Evolutionary conservation across 2,113 vertebrate genomes (phyloP).

Genomic region (Tachuris rubrigastra): DNA sequence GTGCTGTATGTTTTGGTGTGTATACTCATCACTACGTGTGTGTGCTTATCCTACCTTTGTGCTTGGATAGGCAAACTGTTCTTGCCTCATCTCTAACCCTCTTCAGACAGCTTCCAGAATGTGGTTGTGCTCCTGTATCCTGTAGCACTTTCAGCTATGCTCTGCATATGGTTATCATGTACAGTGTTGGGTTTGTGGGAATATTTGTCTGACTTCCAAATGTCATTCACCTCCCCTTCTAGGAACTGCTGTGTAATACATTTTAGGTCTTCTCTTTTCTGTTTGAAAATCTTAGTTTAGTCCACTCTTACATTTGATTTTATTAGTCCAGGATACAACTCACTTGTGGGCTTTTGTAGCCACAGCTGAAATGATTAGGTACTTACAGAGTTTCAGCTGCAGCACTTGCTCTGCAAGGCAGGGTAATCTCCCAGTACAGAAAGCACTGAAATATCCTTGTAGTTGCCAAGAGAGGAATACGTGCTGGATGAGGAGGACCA

Average conservation of each 20-base stretch:
- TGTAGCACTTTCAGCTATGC: neutral
- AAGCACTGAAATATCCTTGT: neutral
- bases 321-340: neutral
- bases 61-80: neutral
- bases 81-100: neutral
- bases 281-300: neutral
- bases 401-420: neutral
- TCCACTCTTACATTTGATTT: neutral
- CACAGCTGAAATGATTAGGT: neutral
- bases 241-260: neutral
- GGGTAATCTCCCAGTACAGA: neutral
- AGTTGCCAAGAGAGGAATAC: neutral
- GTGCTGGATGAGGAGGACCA: neutral
- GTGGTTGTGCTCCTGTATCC: neutral
- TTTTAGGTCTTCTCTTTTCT: neutral
- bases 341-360: neutral
- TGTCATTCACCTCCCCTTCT: neutral
- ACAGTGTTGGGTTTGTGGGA: neutral
- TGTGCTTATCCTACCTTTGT: neutral
- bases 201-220: neutral
- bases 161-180: accelerated
- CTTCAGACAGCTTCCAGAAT: neutral
- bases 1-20: accelerated
- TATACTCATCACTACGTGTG: neutral
- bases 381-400: neutral